Evolutionary conservation across 1,140 invertebrate species (phyloP), one percentile per base, ranked within the genome.

Genomic region (Drusus annulatus): DNA sequence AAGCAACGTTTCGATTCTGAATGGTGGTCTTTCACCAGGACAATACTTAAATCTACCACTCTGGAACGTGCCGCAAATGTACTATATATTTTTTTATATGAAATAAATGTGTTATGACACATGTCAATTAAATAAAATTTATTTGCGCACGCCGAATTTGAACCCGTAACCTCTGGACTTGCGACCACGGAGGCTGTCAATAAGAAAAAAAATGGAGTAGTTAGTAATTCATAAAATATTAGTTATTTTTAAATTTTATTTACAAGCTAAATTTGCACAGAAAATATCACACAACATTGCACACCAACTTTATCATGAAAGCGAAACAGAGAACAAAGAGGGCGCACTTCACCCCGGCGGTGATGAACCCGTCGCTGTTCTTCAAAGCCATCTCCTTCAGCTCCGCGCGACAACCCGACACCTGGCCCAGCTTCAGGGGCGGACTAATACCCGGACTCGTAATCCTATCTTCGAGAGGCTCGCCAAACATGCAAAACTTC

Each of bases 401-500:
- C 21, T 73, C 52, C 28, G 45, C 3, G 28, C 16, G 45, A 65
- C 56, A 76, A 15, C 91, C 91, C 3, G 91, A 92, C 2, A 92
- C 87, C 65, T 87, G 84, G 0, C 91, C 91, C 62, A 88, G 88
- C 74, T 87, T 87, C 28, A 92, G 81, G 0, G 91, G 91, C 17
- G 87, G 84, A 6, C 84, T 86, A 16, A 92, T 78, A n/a, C 91
- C 91, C 4, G 91, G 87, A 86, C 88, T 90, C 0, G 75, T 80
- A 1, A 88, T 87, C 79, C 90, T 88, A 74, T 89, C 84, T 36
- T 91, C 90, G 69, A 95, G 84, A 1, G 93, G 92, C 85, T 94
- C 88, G 0, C 93, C 96, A 65, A 94, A 93, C 94, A 98, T 95
- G 78, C 93, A 98, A 88, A 98, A 95, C 89, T 98, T 98, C 0